Percentiles rank a stretch among this genome's conserved stretches.
Conservation (phyloP, 1,140 invertebrate species). For the Lineus longissimus region DNA sequence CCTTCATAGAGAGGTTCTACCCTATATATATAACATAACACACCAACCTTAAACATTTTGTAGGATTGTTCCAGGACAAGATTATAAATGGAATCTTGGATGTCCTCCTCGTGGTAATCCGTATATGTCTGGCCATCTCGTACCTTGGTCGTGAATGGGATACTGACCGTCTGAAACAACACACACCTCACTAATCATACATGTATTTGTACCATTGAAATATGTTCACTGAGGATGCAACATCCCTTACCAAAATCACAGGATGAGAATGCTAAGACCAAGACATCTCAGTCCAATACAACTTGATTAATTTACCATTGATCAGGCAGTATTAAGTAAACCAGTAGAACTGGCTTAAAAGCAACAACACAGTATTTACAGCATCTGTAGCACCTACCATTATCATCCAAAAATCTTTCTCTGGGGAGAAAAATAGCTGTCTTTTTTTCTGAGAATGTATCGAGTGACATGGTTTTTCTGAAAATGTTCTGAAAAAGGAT, state of each 20-base stretch:
- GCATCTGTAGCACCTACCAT: constrained; percentile 64
- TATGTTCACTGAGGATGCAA: background rate
- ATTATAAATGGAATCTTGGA: constrained; percentile 73
- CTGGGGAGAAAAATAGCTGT: constrained; percentile 81
- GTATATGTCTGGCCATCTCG: constrained; percentile 65
- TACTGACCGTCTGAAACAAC: constrained; percentile 67
- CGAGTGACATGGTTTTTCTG: constrained; percentile 72
- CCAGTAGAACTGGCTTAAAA: no score
- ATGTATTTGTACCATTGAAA: constrained; percentile 1
- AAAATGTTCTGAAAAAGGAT: constrained; percentile 73
- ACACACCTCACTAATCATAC: no score
- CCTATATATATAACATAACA: no score
- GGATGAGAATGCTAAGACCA: background rate
- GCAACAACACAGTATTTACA: no score
- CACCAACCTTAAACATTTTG: constrained; percentile 62
- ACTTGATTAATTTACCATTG: no score
- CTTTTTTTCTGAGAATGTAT: constrained; percentile 84
- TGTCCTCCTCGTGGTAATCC: constrained; percentile 72
- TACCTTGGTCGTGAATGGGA: constrained; percentile 65
- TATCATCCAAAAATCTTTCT: constrained; percentile 83
- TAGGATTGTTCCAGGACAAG: constrained; percentile 71
- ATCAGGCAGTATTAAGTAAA: no score
- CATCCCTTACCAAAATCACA: no score
- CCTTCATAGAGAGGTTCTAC: no score
- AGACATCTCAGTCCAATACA: no score